A percentile compares a stretch with the other conserved stretches of the same genome.
These are phyloP conservation scores for Pelodiscus sinensis DNA, from an alignment of 2,113 vertebrate species.

Conservation along the genomic window DNA sequence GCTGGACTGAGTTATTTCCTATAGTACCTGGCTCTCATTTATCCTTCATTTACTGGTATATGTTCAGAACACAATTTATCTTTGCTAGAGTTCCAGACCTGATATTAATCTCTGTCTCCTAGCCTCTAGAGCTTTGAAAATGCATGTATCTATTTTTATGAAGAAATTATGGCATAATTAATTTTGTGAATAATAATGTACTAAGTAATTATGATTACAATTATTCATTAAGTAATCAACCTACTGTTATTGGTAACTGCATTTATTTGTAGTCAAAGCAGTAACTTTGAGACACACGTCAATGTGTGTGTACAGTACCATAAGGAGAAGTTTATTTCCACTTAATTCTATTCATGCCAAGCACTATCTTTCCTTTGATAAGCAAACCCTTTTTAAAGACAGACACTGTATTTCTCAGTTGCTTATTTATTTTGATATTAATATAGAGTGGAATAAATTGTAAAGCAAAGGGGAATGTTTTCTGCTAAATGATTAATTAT, in stretches of 20 bases:
- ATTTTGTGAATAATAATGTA: conserved; percentile 37
- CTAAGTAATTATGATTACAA: conserved; percentile 30
- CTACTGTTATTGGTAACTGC: conserved; percentile 19
- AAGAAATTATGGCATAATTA: conserved; percentile 20
- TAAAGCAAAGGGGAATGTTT: conserved; percentile 50
- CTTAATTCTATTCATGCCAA: neutral
- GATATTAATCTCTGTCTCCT: neutral
- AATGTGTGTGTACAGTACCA: neutral
- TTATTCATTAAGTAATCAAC: conserved; percentile 30
- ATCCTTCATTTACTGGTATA: neutral
- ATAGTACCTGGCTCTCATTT: conserved; percentile 1
- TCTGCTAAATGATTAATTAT: conserved; percentile 69
- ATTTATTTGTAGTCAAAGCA: conserved; percentile 52
- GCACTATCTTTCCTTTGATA: neutral
- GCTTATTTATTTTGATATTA: conserved; percentile 42
- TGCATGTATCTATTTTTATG: conserved; percentile 33
- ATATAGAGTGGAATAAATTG: conserved; percentile 26
- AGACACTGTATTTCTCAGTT: conserved; percentile 26
- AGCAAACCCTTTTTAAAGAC: conserved; percentile 20
- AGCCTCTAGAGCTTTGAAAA: neutral
- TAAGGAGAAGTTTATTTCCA: neutral
- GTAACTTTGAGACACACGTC: conserved; percentile 28
- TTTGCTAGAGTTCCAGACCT: neutral
- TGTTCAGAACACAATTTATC: conserved; percentile 24
- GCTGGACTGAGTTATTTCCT: conserved; percentile 43